Conservation (phyloP, 2,888 invertebrate genomes). For the Acleris cristana region DNA sequence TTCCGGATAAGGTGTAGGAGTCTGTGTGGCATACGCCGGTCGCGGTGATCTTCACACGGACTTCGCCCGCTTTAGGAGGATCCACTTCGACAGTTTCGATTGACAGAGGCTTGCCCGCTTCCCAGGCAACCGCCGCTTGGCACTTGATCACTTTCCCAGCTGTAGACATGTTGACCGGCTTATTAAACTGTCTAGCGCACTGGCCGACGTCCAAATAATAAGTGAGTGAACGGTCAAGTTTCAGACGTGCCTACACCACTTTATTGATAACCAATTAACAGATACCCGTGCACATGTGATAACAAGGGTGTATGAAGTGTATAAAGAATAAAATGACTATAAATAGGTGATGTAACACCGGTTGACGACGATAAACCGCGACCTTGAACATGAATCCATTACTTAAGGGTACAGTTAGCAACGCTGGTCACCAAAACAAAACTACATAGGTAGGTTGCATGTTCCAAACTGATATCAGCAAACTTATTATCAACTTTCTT, state of each 20-base stretch:
- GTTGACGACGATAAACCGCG: conserved; percentile 19
- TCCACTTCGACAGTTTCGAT: conserved; percentile 97
- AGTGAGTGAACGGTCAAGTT: conserved; percentile 41
- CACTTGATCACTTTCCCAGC: conserved; percentile 91
- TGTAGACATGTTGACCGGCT: conserved; percentile 64
- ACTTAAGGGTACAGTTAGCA: conserved; percentile 25
- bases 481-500: conserved; percentile 11
- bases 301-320: conserved; percentile 3
- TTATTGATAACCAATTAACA: conserved; percentile 23
- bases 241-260: too few species aligned
- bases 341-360: conserved; percentile 34
- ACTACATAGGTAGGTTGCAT: too few species aligned
- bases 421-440: conserved; percentile 23
- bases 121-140: conserved; percentile 98
- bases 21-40: conserved; percentile 97
- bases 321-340: conserved; percentile 8
- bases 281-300: conserved; percentile 14
- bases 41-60: conserved; percentile 90
- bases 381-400: conserved; percentile 36
- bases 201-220: conserved; percentile 47
- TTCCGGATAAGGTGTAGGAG: conserved; percentile 93
- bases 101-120: conserved; percentile 92
- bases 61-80: conserved; percentile 97
- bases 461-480: background rate
- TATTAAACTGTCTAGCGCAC: conserved; percentile 34